phyloP scores from a whole-genome alignment of 2,888 invertebrate genomes.

The Chalcosyrphus nemorum region DNA sequence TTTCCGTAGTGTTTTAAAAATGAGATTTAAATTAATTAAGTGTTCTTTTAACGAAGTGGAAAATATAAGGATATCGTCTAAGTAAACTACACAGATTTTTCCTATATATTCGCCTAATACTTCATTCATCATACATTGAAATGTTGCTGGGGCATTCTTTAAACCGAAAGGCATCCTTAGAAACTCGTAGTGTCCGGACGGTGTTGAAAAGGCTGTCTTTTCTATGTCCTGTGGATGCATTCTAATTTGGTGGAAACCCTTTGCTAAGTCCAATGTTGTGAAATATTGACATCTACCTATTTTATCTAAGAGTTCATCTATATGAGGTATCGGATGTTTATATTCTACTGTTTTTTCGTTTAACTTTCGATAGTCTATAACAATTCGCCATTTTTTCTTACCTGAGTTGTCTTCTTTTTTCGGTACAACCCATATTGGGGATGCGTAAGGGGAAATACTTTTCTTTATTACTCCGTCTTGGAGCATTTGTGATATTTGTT shows the following conservation, averaged over 20 bases:
- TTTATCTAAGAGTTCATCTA: too few relatives aligned
- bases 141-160: constrained; percentile 73
- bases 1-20: too few relatives aligned
- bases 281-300: constrained; percentile 31
- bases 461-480: too few relatives aligned
- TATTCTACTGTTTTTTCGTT: too few relatives aligned
- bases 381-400: too few relatives aligned
- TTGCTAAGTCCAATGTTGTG: constrained; percentile 56
- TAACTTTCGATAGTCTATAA: too few relatives aligned
- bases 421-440: too few relatives aligned
- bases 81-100: neutral
- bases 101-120: neutral
- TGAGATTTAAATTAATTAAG: too few relatives aligned
- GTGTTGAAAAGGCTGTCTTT: constrained; percentile 67
- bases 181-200: constrained; percentile 65
- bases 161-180: constrained; percentile 69
- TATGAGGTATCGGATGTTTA: too few relatives aligned
- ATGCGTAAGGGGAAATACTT: too few relatives aligned
- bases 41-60: neutral
- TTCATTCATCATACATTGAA: constrained; percentile 50
- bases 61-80: neutral
- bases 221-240: constrained; percentile 46
- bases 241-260: constrained; percentile 70
- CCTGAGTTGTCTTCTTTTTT: too few relatives aligned
- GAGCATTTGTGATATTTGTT: too few relatives aligned